These are phyloP conservation scores for Drosophila sproati DNA, from an alignment of 1,140 invertebrate genomes.

Conservation along the genomic window DNA sequence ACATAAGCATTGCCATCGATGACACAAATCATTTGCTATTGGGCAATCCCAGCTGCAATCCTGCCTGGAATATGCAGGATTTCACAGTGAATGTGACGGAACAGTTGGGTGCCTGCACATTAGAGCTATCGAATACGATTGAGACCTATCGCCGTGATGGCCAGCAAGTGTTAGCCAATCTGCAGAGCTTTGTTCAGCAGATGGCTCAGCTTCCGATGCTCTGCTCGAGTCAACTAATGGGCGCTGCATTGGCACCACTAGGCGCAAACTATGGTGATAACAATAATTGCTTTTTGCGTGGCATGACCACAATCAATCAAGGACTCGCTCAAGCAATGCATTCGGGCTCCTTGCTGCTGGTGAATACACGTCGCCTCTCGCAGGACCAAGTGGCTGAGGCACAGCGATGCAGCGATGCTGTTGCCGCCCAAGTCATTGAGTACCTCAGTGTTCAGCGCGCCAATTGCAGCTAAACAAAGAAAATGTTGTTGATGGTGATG, in stretches of 20 bases:
- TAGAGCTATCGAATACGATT: constrained; percentile 20
- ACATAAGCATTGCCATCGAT: constrained; percentile 55
- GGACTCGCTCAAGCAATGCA: constrained; percentile 63
- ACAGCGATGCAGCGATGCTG: constrained; percentile 38
- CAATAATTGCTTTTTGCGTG: constrained; percentile 58
- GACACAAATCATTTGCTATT: constrained; percentile 57
- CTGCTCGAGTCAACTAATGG: constrained; percentile 35
- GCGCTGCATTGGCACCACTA: constrained; percentile 23
- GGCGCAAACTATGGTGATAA: constrained; percentile 24
- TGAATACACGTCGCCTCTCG: constrained; percentile 45
- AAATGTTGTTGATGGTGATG: constrained; percentile 17
- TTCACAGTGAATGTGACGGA: constrained; percentile 60
- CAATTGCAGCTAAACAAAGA: constrained; percentile 49
- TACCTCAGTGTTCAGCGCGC: constrained; percentile 58
- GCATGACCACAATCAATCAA: constrained; percentile 56
- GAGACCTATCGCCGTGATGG: constrained; percentile 36
- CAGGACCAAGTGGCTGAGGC: constrained; percentile 49
- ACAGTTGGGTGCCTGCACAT: constrained; percentile 47
- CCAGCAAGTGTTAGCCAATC: constrained; percentile 28
- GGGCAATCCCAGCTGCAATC: constrained; percentile 60
- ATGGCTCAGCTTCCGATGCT: constrained; percentile 49
- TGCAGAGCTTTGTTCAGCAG: constrained; percentile 57
- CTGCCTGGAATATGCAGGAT: constrained; percentile 56
- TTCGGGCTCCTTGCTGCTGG: constrained; percentile 54
- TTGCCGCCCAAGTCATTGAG: constrained; percentile 44